Evolutionary conservation across 2,113 vertebrate species (phyloP).

Genomic region (Narcine bancroftii): DNA sequence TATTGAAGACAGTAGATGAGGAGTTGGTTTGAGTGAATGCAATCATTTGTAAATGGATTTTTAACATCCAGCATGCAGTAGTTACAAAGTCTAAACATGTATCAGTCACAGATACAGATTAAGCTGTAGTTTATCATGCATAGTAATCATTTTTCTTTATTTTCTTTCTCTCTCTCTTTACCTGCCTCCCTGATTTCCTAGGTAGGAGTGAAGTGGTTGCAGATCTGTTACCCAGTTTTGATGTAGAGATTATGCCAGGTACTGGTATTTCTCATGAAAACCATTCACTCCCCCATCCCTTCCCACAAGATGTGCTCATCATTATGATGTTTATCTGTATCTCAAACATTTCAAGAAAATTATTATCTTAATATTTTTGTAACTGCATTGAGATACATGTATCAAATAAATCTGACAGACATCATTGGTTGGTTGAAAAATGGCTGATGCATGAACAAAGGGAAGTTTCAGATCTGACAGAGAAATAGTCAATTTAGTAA

Average conservation of each 20-base stretch:
- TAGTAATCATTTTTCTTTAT: constrained; percentile 36
- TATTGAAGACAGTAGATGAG: neutral
- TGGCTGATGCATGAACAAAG: neutral
- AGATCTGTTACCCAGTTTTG: constrained; percentile 97
- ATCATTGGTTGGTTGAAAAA: neutral
- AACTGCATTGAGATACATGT: neutral
- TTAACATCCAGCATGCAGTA: neutral
- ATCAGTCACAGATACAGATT: constrained; percentile 20
- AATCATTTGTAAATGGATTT: neutral
- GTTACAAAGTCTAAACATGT: neutral
- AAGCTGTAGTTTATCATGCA: constrained; percentile 16
- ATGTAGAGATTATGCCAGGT: constrained; percentile 99
- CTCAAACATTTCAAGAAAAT: neutral
- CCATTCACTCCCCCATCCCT: neutral
- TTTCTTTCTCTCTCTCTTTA: constrained; percentile 43
- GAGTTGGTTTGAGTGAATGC: neutral
- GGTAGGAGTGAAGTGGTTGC: constrained; percentile 92
- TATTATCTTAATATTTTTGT: neutral
- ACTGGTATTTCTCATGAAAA: constrained; percentile 48
- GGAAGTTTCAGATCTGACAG: neutral
- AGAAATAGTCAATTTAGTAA: neutral
- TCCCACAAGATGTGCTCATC: neutral
- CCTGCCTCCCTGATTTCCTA: constrained; percentile 72
- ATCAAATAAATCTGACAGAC: neutral
- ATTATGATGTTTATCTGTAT: neutral